These are phyloP conservation scores for Drosophila nikananu DNA, from an alignment of 1,140 invertebrate genomes.

Conservation along the genomic window DNA sequence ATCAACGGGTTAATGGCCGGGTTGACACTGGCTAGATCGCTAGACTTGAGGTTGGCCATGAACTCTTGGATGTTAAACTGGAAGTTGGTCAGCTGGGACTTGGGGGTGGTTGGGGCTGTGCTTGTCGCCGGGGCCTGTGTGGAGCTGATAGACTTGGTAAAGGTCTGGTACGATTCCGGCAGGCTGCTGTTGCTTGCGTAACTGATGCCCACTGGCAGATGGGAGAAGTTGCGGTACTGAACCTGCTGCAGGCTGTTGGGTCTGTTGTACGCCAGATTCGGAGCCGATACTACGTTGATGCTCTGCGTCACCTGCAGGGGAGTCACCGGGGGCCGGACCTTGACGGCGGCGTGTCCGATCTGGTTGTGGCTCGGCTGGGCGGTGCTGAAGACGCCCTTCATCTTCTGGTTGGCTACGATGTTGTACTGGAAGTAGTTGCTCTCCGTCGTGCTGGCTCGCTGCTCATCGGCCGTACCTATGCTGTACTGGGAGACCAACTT, in stretches of 20 bases:
- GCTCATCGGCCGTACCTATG: slow-evolving; percentile 38
- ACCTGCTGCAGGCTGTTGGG: slow-evolving; percentile 43
- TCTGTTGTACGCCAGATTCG: slow-evolving; percentile 59
- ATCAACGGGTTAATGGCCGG: slow-evolving; percentile 74
- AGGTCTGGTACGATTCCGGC: slow-evolving; percentile 76
- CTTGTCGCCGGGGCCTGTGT: slow-evolving; percentile 31
- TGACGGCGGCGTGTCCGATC: slow-evolving; percentile 46
- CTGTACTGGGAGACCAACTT: slow-evolving; percentile 78
- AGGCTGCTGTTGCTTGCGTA: slow-evolving; percentile 61
- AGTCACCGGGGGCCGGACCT: slow-evolving; percentile 55
- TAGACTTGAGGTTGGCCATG: slow-evolving; percentile 71
- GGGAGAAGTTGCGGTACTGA: slow-evolving; percentile 50
- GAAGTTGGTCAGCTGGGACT: slow-evolving; percentile 50
- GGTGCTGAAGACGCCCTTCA: slow-evolving; percentile 69
- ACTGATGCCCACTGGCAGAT: slow-evolving; percentile 61
- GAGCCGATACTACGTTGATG: slow-evolving; percentile 70
- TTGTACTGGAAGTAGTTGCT: slow-evolving; percentile 83
- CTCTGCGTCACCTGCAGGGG: slow-evolving; percentile 67
- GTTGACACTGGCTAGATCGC: slow-evolving; percentile 70
- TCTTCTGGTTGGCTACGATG: slow-evolving; percentile 80
- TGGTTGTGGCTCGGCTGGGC: slow-evolving; percentile 57
- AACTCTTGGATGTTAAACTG: slow-evolving; percentile 81
- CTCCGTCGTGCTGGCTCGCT: slow-evolving; percentile 64
- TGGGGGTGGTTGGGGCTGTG: slow-evolving; percentile 21
- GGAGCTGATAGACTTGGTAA: slow-evolving; percentile 56